Evolutionary conservation across 1,140 invertebrate genomes (phyloP), one percentile per base, ranked within the genome.

Genomic region (Zaprionus tsacasi): DNA sequence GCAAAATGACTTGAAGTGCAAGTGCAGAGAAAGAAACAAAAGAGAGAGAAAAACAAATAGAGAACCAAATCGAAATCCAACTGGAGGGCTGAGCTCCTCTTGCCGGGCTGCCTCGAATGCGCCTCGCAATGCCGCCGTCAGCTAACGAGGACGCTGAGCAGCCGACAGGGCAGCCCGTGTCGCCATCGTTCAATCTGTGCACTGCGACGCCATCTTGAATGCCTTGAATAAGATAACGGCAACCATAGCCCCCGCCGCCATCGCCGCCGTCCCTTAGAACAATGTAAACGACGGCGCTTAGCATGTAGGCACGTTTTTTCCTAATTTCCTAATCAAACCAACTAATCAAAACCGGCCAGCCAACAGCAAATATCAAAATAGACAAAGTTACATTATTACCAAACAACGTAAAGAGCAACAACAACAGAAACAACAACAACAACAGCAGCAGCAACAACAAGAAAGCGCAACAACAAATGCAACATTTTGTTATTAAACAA

Each of bases 361-460:
- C 85, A 89, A 90, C 85, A 91, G 90, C 85, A 89, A 91, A 86
- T 86, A 90, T 76, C 27, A 61, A 87, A 82, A 90, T 91, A 90
- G 82, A 90, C 86, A 91, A 82, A 91, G 73, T 81, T 66, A 81
- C 67, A 90, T 90, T 90, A 85, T 91, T 85, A 81, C 86, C 86
- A 85, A 75, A 50, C 58, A 75, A 45, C 55, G 57, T 64, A 57
- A 48, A 58, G 38, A 65, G 30, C 70, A 72, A 78, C 55, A 69
- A 76, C 67, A 76, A 64, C 65, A 86, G 64, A 55, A 56, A 35
- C 60, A 58, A 15, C 66, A 60, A 7, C 66, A 79, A 25, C 63
- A 86, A 40, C 74, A 70, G 63, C 65, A 72, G 52, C 57, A 70
- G 57, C 60, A 70, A 56, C 70, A 73, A 59, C 68, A 76, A 54